Base-by-base conservation (phyloP, 2,888 invertebrate species). In the Acleris cristana region DNA sequence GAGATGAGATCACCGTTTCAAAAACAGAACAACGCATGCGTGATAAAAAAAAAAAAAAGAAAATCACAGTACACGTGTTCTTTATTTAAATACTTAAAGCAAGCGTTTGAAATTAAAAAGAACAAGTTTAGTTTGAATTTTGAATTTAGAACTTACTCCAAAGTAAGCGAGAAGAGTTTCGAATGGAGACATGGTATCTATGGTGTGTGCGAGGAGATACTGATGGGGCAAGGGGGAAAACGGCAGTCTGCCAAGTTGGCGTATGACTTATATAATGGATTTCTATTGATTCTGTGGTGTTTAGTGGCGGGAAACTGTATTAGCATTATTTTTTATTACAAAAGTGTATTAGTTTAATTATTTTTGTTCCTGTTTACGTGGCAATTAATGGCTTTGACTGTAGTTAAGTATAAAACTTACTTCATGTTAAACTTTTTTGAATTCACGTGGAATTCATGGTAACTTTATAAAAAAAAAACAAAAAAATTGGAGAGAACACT, bases 181-280 rank as follows among this genome's bases (percentile, higher is more conserved):
- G 69, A 79, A 80, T 26, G 78, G 73, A 69, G 85, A 82, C 90
- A 89, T 90, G 86, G 83, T 84, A 80, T 77, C 78, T 75, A 78
- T 77, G 73, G 76, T 73, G 73, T 70, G 67, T 73, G 72, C 83
- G 69, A 83, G 81, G 83, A 84, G 75, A 70, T 54, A 86, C 84
- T 86, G 86, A 71, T 75, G 78, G 34, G 73, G 69, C 69, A 40
- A 40, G 40, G 40, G 34, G 73, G 71, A 72, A 65, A 65, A 73
- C 74, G 89, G 88, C 88, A 83, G 65, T 72, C 65, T 86, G 89
- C 88, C 88, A 88, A 85, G 71, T 78, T 73, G 72, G 73, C 71
- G 73, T 65, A 55, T 40, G 56, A 14, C 53, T 48, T 23, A n/a
- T 52, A 59, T 57, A 62, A 62, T 62, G 44, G 66, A 63, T 58